A percentile compares a stretch with the other conserved stretches of the same genome.
These are phyloP conservation scores for Pachyuromys duprasi DNA, from an alignment of 2,797 vertebrate genomes.

Conservation along the genomic window DNA sequence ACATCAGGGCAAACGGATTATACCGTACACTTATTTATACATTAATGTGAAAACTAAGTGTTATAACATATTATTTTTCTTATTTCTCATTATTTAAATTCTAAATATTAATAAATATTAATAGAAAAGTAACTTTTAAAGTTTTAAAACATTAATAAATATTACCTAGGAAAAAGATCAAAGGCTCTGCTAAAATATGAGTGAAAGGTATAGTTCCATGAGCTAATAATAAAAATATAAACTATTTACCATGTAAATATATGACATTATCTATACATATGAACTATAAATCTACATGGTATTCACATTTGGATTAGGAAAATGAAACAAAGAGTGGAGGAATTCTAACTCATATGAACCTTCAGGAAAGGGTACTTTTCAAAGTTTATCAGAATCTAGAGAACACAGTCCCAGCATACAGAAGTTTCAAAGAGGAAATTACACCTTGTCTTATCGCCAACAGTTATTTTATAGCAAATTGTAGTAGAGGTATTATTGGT, in stretches of 20 bases:
- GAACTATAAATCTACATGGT: background rate
- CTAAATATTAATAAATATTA: background rate
- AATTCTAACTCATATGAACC: background rate
- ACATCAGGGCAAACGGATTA: background rate
- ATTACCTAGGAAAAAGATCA: background rate
- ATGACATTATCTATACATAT: slow-evolving; percentile 20
- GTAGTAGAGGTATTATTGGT: background rate
- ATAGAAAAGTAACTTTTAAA: background rate
- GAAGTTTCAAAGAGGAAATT: background rate
- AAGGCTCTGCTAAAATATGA: background rate
- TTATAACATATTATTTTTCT: background rate
- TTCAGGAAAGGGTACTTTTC: background rate
- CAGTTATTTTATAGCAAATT: background rate
- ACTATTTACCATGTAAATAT: background rate
- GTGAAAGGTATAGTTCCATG: background rate
- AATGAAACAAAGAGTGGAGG: background rate
- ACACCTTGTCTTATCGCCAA: background rate
- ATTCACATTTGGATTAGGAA: background rate
- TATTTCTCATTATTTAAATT: background rate
- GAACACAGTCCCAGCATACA: background rate
- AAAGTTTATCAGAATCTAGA: background rate
- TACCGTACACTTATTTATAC: background rate
- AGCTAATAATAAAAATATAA: background rate
- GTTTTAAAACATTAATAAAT: background rate
- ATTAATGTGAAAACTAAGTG: background rate